These are phyloP conservation scores for Cyanoramphus novaezelandiae DNA, from an alignment of 2,113 vertebrate species.

Conservation along the genomic window DNA sequence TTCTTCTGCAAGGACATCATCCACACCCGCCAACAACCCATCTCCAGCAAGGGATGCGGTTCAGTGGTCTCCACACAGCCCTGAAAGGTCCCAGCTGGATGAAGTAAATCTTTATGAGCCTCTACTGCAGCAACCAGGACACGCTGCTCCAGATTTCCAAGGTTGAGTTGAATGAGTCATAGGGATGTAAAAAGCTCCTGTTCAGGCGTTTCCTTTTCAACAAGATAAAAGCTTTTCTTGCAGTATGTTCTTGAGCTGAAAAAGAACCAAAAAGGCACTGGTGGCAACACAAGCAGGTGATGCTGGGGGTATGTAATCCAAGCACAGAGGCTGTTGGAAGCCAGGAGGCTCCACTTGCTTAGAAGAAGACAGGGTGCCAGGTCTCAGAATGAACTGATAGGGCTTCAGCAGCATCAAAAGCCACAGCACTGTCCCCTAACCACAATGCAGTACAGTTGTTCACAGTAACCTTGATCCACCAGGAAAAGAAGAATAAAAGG, in stretches of 20 bases:
- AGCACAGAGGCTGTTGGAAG: not conserved
- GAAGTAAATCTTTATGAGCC: not conserved
- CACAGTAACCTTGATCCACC: not conserved
- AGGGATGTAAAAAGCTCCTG: not conserved
- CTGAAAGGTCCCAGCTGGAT: not conserved
- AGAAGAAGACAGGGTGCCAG: fast-evolving
- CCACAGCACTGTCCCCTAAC: not conserved
- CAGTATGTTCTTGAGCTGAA: not conserved
- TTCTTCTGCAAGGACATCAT: fast-evolving
- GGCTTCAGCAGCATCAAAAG: not conserved
- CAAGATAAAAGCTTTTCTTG: not conserved
- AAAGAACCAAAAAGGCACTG: not conserved
- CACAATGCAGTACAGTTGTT: not conserved
- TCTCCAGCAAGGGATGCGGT: not conserved
- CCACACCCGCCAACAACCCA: not conserved
- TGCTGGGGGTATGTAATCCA: not conserved
- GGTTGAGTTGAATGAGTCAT: fast-evolving
- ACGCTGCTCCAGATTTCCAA: fast-evolving
- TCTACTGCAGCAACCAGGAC: not conserved
- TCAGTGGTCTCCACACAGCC: not conserved
- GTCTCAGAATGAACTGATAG: fast-evolving
- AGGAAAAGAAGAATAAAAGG: not conserved
- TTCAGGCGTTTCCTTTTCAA: not conserved
- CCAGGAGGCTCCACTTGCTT: not conserved
- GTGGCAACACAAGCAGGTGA: not conserved